These are phyloP conservation scores for Drosophila anomelani DNA, from an alignment of 2,888 invertebrate species.

Conservation along the genomic window DNA sequence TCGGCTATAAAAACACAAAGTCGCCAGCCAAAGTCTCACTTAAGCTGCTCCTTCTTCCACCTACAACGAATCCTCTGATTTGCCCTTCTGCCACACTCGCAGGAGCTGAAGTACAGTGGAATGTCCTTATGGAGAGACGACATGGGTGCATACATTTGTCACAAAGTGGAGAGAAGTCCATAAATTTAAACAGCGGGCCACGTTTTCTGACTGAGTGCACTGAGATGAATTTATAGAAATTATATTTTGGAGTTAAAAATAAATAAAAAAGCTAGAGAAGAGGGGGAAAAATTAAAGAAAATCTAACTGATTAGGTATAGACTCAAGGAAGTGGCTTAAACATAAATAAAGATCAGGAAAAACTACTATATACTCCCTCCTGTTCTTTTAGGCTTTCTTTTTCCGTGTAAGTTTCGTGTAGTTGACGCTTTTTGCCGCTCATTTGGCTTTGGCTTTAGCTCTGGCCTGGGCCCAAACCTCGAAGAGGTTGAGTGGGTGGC, in stretches of 20 bases:
- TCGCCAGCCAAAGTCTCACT: conserved; percentile 62
- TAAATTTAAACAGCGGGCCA: conserved; percentile 66
- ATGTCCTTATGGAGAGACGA: conserved; percentile 34
- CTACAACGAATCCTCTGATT: conserved; percentile 5
- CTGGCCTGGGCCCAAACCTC: not conserved
- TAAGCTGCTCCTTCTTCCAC: conserved; percentile 56
- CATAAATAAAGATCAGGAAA: not conserved
- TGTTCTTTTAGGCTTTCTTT: not conserved
- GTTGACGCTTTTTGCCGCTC: conserved; percentile 52
- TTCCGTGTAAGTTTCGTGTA: not conserved
- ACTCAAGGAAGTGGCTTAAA: too few relatives aligned
- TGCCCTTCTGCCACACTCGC: conserved; percentile 10
- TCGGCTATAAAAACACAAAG: conserved; percentile 63
- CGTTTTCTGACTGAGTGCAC: conserved; percentile 34
- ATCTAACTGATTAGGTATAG: too few relatives aligned
- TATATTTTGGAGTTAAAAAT: not conserved
- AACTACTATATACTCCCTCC: not conserved
- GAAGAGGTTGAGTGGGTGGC: conserved; percentile 2
- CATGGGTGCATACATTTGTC: conserved; percentile 66
- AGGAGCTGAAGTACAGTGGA: conserved; percentile 16
- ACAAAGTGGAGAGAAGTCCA: conserved; percentile 66
- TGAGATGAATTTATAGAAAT: not conserved
- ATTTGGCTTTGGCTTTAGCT: conserved; percentile 51
- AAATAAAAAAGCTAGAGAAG: not conserved
- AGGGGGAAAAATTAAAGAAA: too few relatives aligned